Evolutionary conservation across 2,888 invertebrate species (phyloP).

Genomic region (Drosophila longiperda): DNA sequence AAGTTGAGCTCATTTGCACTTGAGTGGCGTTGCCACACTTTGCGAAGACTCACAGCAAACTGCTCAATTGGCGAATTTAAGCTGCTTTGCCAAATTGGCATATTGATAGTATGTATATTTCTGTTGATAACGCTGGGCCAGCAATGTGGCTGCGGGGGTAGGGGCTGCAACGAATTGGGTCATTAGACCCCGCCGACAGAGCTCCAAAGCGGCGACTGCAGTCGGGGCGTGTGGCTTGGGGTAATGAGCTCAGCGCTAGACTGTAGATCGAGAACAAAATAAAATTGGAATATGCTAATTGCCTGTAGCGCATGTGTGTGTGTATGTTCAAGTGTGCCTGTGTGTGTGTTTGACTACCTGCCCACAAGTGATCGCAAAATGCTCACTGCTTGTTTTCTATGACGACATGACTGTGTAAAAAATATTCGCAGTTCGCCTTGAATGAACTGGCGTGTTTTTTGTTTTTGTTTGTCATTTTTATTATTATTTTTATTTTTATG

Average conservation of each 20-base stretch:
- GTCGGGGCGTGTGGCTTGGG: conserved; percentile 1
- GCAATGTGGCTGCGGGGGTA: neutral
- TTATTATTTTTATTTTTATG: conserved; percentile 5
- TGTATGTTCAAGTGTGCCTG: neutral
- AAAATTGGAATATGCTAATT: conserved; percentile 77
- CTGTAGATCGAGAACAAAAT: conserved; percentile 48
- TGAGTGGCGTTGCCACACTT: conserved; percentile 65
- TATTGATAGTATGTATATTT: conserved; percentile 32
- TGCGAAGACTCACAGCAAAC: conserved; percentile 13
- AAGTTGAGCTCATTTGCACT: conserved; percentile 64
- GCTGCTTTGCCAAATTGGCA: conserved; percentile 23
- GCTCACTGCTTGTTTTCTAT: conserved; percentile 45
- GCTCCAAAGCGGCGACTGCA: conserved; percentile 14
- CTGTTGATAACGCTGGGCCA: conserved; percentile 3
- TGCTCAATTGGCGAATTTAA: conserved; percentile 68
- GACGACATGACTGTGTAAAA: conserved; percentile 56
- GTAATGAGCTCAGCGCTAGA: conserved; percentile 35
- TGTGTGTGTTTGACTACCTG: conserved; percentile 23
- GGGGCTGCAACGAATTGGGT: conserved; percentile 44
- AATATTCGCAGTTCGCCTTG: conserved; percentile 52
- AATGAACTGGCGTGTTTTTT: conserved; percentile 43
- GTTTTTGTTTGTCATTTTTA: conserved; percentile 15
- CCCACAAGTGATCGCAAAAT: conserved; percentile 39
- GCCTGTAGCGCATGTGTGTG: conserved; percentile 22
- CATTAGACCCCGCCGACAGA: conserved; percentile 40